phyloP scores from a whole-genome alignment of 2,113 vertebrate species.

The Chionodraco myersi region DNA sequence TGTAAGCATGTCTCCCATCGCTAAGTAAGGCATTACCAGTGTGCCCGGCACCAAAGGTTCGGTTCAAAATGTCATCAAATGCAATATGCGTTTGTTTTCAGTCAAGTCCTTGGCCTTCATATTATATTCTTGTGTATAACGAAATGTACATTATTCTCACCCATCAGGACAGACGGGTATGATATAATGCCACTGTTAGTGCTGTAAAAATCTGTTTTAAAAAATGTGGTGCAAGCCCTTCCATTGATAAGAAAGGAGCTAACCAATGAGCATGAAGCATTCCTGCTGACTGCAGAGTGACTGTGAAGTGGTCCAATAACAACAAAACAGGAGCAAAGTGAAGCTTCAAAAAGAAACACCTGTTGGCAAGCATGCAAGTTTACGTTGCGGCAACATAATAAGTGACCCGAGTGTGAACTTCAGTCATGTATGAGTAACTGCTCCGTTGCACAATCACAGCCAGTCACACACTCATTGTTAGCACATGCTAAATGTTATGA shows the following conservation, averaged over 20 bases:
- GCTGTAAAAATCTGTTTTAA: neutral
- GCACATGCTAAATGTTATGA: neutral
- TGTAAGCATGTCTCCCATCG: too few species aligned
- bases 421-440: neutral
- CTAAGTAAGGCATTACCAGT: too few species aligned
- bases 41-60: neutral
- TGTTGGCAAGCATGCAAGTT: neutral
- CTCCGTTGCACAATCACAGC: neutral
- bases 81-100: neutral
- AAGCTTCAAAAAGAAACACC: neutral
- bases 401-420: neutral
- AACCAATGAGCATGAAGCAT: neutral
- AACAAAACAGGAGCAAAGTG: neutral
- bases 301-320: neutral
- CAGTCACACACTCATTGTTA: neutral
- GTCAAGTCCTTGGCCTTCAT: neutral
- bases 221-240: neutral
- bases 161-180: neutral
- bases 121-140: neutral
- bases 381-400: neutral
- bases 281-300: neutral
- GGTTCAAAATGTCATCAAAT: neutral
- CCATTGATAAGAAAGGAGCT: neutral
- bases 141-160: neutral
- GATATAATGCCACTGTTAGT: neutral